Base-by-base conservation (phyloP, 2,113 vertebrate genomes). In the Morone chrysops region DNA sequence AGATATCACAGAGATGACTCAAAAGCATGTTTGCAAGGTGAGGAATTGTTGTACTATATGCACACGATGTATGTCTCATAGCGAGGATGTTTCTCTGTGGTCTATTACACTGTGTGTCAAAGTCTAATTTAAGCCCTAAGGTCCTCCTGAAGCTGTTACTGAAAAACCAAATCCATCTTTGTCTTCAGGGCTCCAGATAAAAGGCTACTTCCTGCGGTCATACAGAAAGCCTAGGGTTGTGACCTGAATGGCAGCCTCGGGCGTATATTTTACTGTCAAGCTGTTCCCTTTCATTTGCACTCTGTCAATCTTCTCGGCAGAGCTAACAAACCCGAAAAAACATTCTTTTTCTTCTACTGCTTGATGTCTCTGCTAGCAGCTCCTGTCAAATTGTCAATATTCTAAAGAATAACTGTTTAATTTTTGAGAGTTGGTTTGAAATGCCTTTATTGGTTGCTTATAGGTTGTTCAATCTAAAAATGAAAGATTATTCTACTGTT, bases 141-240 rank as follows among this genome's bases (percentile, higher is more conserved):
- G 40, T 65, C 54, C 8, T 54, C 14, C 8, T 16, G 59, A 31
- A 31, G 31, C 31, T 25, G 41, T 3, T 70, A 40, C 47, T 72
- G 13, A 78, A 79, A 31, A 38, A 45, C 53, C 43, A 74, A 59
- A 83, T 57, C 36, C 53, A 38, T 63, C 63, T 76, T 13, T 36
- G 47, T 50, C 36, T 12, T 77, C 61, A 48, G 66, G 16, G 43
- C 16, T 13, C 2, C n/a, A 60, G 53, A 87, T 47, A 38, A 62
- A 79, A 36, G 20, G 8, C 59, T 60, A 45, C n/a, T 78, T n/a
- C 62, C 80, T 70, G 59, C 18, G 0, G 57, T 69, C 57, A 70
- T 2, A 79, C 57, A 73, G 50, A 65, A 36, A 66, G 18, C 2
- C n/a, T 31, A 45, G 31, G 13, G 20, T 7, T 47, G 31, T 47